Evolutionary conservation across 2,888 invertebrate species (phyloP), one percentile per base, ranked within the genome.

Genomic region (Lycia hirtaria): DNA sequence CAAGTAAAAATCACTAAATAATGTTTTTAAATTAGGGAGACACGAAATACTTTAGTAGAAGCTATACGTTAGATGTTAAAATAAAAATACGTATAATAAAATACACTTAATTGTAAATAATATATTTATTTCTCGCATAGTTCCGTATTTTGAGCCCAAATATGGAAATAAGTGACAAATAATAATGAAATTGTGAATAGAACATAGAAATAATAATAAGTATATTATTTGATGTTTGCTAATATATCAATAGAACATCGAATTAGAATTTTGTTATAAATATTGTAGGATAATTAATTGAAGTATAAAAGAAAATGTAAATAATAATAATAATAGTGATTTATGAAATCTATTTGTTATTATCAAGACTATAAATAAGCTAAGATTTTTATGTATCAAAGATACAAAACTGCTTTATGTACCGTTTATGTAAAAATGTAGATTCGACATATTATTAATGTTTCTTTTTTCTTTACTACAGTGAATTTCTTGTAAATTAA

Each of bases 141-240:
- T 75, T 76, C 77, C 70, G 72, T 83, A 76, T 80, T 78, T 65
- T 50, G 82, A 82, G 82, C 82, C 82, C 82, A 67, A 75, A 78
- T 81, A 78, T 77, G 68, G 62, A 67, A 60, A 53, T 65, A 61
- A 54, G 49, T 56, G 68, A 68, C 45, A 47, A 61, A 61, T 56
- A 47, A 30, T 12, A 32, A n/a, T n/a, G n/a, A n/a, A n/a, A 35
- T 3, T 48, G 50, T 60, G 56, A 20, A 45, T 50, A 30, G 10
- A 41, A 40, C 6, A 9, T 24, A 4, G 17, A 32, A 32, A 41
- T 17, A 37, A 50, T 50, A 33, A 43, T 48, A 17, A 20, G 19
- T 12, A 37, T 48, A 22, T 41, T 38, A 20, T 47, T 30, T 26
- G 4, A 32, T 35, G 7, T 48, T 35, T 9, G 37, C 32, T 37